Evolutionary conservation across 2,113 vertebrate genomes (phyloP).

Genomic region (Excalfactoria chinensis): DNA sequence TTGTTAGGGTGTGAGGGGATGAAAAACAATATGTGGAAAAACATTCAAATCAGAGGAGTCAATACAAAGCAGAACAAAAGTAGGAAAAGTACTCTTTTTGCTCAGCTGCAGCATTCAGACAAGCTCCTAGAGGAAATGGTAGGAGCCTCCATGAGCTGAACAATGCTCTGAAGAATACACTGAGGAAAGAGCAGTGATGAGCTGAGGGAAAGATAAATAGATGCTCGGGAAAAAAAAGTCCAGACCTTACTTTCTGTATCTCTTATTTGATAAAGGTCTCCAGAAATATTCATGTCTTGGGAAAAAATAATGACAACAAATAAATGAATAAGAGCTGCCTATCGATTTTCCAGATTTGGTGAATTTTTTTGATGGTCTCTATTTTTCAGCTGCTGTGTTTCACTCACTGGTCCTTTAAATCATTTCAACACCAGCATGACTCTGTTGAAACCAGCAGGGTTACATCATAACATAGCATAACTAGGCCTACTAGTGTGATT

Average conservation of each 20-base stretch:
- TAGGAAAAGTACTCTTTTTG: conserved; percentile 3
- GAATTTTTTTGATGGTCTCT: neutral
- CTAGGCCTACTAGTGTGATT: conserved; percentile 20
- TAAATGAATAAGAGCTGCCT: neutral
- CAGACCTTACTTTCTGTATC: neutral
- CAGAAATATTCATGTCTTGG: neutral
- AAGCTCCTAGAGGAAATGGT: conserved; percentile 44
- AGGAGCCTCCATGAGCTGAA: conserved; percentile 12
- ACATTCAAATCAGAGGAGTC: neutral
- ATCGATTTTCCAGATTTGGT: neutral
- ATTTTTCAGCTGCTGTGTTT: neutral
- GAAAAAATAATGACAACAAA: neutral
- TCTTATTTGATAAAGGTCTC: neutral
- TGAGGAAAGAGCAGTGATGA: neutral
- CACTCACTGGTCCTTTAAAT: conserved; percentile 27
- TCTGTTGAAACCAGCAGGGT: conserved; percentile 52
- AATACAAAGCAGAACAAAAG: conserved; percentile 2
- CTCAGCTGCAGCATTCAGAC: neutral
- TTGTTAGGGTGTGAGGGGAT: conserved; percentile 14
- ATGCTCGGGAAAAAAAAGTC: neutral
- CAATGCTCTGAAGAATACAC: conserved; percentile 10
- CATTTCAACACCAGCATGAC: conserved; percentile 22
- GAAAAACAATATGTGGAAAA: conserved; percentile 23
- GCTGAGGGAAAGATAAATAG: conserved; percentile 12
- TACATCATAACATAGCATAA: conserved; percentile 33